phyloP scores from a whole-genome alignment of 2,113 vertebrate genomes.

The Gobiocypris rarus region DNA sequence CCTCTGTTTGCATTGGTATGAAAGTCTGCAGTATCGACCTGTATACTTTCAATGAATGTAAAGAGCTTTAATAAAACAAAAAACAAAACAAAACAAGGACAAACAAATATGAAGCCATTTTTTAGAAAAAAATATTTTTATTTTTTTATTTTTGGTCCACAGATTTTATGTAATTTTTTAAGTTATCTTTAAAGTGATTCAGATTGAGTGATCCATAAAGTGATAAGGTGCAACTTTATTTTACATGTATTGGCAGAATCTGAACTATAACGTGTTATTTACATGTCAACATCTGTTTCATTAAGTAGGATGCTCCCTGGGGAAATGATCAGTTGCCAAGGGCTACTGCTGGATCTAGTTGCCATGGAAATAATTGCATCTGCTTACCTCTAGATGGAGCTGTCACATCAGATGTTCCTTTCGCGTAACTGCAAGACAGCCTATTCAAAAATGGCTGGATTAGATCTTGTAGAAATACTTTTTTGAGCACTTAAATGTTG shows the following conservation, averaged over 20 bases:
- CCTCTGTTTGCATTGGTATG: not conserved
- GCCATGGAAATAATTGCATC: constrained; percentile 72
- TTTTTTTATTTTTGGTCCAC: not conserved
- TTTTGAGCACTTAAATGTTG: not conserved
- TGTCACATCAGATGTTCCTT: constrained; percentile 36
- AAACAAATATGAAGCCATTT: not conserved
- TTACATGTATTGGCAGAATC: not conserved
- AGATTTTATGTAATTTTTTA: not conserved
- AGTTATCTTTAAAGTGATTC: not conserved
- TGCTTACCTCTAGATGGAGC: constrained; percentile 72
- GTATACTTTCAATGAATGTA: not conserved
- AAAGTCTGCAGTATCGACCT: not conserved
- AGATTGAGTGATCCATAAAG: not conserved
- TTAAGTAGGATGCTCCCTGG: constrained; percentile 58
- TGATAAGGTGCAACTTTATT: not conserved
- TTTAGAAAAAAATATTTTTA: not conserved
- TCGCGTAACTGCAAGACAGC: too few species aligned
- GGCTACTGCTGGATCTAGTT: constrained; percentile 70
- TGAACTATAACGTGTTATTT: not conserved
- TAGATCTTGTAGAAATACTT: constrained; percentile 2
- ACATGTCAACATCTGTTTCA: constrained; percentile 47
- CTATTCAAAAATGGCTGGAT: not conserved
- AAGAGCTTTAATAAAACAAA: too few species aligned
- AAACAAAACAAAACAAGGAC: not conserved
- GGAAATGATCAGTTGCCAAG: constrained; percentile 67